Conservation (phyloP, 2,113 vertebrate species). For the Antechinus flavipes region DNA sequence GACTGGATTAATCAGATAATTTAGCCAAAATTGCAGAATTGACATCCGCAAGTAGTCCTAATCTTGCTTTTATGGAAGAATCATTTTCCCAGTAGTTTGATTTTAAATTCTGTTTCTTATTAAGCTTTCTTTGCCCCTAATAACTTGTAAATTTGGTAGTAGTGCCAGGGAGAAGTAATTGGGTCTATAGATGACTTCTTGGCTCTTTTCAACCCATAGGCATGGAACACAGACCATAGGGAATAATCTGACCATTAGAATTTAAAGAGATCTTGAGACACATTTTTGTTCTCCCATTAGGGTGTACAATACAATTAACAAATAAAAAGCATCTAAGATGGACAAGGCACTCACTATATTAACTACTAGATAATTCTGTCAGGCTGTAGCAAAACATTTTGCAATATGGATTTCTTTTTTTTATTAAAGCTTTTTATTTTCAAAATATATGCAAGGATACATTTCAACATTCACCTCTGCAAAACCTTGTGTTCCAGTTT, state of each 20-base stretch:
- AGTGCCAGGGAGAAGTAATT: neutral
- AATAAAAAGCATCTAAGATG: neutral
- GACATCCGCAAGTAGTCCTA: neutral
- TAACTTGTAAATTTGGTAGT: constrained; percentile 1
- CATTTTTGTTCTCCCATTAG: neutral
- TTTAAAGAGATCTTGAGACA: neutral
- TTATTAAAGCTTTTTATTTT: too few relatives aligned
- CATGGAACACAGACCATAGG: neutral
- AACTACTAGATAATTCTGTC: neutral
- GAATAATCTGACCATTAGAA: neutral
- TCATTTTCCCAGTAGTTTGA: neutral
- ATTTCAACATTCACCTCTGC: too few relatives aligned
- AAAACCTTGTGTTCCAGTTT: too few relatives aligned
- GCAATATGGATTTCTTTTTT: too few relatives aligned
- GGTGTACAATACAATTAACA: neutral
- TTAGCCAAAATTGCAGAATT: constrained; percentile 41
- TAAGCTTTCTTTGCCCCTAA: neutral
- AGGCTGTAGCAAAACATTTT: neutral
- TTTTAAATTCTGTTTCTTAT: neutral
- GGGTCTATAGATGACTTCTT: neutral
- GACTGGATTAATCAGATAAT: constrained; percentile 21
- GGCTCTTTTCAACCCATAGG: neutral
- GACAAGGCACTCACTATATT: neutral
- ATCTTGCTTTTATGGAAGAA: constrained; percentile 29
- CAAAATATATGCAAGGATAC: too few relatives aligned